Percentiles rank a stretch among this genome's conserved stretches.
Conservation (phyloP, 2,113 vertebrate genomes). For the Corythornis vintsioides region DNA sequence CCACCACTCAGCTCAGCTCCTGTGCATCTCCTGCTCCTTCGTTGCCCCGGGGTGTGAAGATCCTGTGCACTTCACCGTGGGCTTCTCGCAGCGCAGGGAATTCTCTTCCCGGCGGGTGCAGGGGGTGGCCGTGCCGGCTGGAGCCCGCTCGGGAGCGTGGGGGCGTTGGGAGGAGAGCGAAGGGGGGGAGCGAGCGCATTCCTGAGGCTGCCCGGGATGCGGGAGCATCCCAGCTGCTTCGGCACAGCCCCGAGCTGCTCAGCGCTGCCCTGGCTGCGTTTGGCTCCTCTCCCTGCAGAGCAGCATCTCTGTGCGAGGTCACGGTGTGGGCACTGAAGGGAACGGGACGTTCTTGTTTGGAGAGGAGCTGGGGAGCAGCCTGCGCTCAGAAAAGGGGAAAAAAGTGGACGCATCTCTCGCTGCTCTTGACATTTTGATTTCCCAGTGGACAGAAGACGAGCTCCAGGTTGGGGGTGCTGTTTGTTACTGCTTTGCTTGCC, state of each 20-base stretch:
- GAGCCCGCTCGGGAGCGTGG: not conserved
- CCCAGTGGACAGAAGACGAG: not conserved
- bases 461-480: too few relatives aligned
- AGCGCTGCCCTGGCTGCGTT: not conserved
- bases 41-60: too few relatives aligned
- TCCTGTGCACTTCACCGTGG: not conserved
- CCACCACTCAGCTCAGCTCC: too few relatives aligned
- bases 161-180: not conserved
- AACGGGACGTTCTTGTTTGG: not conserved
- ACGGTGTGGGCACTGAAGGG: not conserved
- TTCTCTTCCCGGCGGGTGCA: not conserved
- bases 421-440: not conserved
- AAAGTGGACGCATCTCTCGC: not conserved
- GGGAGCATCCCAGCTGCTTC: not conserved
- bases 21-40: too few relatives aligned
- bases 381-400: fast-evolving
- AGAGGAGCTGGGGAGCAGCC: not conserved
- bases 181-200: not conserved
- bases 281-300: not conserved
- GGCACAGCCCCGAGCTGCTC: not conserved
- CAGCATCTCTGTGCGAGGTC: not conserved
- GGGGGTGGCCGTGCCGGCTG: not conserved
- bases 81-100: not conserved
- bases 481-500: not conserved
- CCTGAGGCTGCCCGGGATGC: not conserved